Evolutionary conservation across 1,140 invertebrate species (phyloP).

Genomic region (Brachionus rubens): DNA sequence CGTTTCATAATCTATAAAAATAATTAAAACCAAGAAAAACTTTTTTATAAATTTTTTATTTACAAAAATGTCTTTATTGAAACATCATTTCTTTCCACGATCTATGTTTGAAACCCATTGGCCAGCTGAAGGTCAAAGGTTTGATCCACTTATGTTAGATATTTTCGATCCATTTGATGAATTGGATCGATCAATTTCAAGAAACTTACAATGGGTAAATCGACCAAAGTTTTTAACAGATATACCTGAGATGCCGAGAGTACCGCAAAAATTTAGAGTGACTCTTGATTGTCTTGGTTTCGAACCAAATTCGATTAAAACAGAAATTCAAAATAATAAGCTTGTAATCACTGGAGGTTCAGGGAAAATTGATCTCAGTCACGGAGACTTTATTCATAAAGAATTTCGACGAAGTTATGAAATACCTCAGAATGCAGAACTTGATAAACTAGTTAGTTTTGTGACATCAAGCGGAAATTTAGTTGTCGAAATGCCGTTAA

Average conservation of each 20-base stretch:
- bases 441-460: constrained; percentile 32
- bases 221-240: neutral
- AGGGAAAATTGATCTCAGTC: neutral
- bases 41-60: no score
- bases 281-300: constrained; percentile 29
- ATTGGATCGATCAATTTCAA: neutral
- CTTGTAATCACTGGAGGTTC: neutral
- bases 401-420: constrained; percentile 38
- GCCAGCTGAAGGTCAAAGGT: constrained; percentile 4
- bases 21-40: neutral
- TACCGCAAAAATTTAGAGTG: constrained; percentile 26
- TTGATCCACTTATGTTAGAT: neutral
- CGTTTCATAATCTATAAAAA: neutral
- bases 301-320: constrained; percentile 30
- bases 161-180: constrained; percentile 42
- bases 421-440: neutral
- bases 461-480: constrained; percentile 11
- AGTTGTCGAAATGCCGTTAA: constrained; percentile 36
- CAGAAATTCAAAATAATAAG: neutral
- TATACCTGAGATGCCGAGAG: neutral
- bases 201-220: constrained; percentile 12
- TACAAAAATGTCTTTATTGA: constrained; percentile 35
- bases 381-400: constrained; percentile 16
- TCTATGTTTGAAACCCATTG: constrained; percentile 42
- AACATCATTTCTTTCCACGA: constrained; percentile 26